These are phyloP conservation scores for Papilio glaucus DNA, from an alignment of 1,140 invertebrate species.

Conservation along the genomic window DNA sequence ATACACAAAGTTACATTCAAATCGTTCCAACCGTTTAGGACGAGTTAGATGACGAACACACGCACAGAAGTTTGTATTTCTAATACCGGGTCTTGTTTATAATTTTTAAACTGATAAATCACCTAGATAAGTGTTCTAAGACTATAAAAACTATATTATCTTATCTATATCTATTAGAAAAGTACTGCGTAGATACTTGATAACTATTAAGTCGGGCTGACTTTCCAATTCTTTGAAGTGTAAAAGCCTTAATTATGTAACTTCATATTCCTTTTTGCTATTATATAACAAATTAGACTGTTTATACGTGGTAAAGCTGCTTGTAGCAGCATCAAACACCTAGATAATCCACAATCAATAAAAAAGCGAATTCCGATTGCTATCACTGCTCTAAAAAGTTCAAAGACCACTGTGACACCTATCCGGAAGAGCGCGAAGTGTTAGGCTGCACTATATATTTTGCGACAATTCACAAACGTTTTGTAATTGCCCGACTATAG, in stretches of 20 bases:
- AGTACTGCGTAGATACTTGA: not conserved
- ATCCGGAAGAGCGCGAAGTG: no score
- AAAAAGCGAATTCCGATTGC: not conserved
- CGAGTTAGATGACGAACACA: no score
- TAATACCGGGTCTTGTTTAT: no score
- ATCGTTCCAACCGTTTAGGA: no score
- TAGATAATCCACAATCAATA: not conserved
- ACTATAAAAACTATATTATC: not conserved
- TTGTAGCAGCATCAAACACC: not conserved
- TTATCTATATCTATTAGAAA: not conserved
- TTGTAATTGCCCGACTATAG: no score
- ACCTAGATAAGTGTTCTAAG: slow-evolving; percentile 1
- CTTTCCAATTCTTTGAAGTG: not conserved
- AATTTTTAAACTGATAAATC: not conserved
- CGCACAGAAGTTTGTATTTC: no score
- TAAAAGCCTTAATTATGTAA: not conserved
- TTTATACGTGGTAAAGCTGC: not conserved
- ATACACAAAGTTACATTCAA: no score
- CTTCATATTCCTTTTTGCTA: not conserved
- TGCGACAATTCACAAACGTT: no score
- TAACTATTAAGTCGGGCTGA: not conserved
- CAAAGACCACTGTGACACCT: no score
- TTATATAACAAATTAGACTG: not conserved
- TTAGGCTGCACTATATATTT: no score
- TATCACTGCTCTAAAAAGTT: not conserved